A percentile compares a stretch with the other conserved stretches of the same genome.
Evolutionary conservation across 2,113 vertebrate species (phyloP).

Genomic region (Chaetura pelagica): DNA sequence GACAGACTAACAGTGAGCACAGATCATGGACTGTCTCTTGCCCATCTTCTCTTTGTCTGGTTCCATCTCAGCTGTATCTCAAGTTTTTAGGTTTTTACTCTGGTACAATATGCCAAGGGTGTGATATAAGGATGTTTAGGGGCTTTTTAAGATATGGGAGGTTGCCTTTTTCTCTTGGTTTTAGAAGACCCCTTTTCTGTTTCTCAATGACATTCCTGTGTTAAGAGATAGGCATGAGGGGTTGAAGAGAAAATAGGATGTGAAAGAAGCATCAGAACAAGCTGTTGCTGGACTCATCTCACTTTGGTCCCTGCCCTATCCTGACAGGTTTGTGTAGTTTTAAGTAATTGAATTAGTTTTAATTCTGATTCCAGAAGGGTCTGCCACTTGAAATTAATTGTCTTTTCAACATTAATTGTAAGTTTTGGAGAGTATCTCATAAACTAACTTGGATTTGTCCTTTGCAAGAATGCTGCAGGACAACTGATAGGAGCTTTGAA

Average conservation of each 20-base stretch:
- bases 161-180: neutral
- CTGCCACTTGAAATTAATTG: neutral
- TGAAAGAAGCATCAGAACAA: neutral
- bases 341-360: neutral
- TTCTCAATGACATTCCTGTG: fast-evolving
- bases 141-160: neutral
- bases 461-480: neutral
- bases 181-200: neutral
- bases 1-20: fast-evolving
- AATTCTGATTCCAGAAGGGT: neutral
- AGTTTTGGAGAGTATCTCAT: neutral
- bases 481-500: neutral
- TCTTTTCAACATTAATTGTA: neutral
- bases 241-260: neutral
- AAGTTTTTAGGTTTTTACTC: neutral
- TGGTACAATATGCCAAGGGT: neutral
- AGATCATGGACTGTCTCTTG: neutral
- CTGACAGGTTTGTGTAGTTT: neutral
- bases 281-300: neutral
- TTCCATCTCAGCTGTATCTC: neutral
- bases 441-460: neutral
- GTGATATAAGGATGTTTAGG: neutral
- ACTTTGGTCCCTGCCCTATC: neutral
- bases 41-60: neutral
- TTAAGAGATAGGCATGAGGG: neutral